These are phyloP conservation scores for Nyctibius bracteatus DNA, from an alignment of 2,113 vertebrate species.

Conservation along the genomic window DNA sequence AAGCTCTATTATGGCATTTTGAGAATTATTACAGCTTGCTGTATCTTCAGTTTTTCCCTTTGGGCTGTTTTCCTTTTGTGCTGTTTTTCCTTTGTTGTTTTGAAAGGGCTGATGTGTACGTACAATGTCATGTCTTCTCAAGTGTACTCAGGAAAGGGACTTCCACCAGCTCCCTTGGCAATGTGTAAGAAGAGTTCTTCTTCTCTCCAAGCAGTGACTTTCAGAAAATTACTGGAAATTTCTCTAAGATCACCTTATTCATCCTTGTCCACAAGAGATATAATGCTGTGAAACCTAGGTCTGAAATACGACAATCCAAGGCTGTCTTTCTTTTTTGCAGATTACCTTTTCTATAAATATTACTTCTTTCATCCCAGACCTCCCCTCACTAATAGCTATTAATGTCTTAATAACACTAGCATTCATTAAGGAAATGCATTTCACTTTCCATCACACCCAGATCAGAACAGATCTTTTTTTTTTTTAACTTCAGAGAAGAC, in stretches of 20 bases:
- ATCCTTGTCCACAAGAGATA: background rate
- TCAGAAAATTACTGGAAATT: background rate
- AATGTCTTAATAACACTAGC: conserved; percentile 7
- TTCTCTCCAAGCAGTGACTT: background rate
- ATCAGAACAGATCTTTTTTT: background rate
- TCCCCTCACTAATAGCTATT: background rate
- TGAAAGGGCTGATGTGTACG: background rate
- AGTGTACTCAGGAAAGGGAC: background rate
- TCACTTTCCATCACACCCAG: conserved; percentile 4
- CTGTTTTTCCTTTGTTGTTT: background rate
- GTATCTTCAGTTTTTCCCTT: background rate
- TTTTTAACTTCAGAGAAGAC: background rate
- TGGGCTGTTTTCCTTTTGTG: background rate
- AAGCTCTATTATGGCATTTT: background rate
- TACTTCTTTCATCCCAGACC: background rate
- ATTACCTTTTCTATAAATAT: background rate
- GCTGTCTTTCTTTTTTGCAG: background rate
- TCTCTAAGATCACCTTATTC: conserved; percentile 4
- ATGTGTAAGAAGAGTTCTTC: background rate
- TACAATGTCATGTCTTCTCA: background rate
- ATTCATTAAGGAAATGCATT: conserved; percentile 25
- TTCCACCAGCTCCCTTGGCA: background rate
- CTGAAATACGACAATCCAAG: background rate
- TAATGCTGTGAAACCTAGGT: background rate
- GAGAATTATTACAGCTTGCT: background rate